Evolutionary conservation across 2,888 invertebrate genomes (phyloP), one percentile per base, ranked within the genome.

Genomic region (Pollenia griseotomentosa): DNA sequence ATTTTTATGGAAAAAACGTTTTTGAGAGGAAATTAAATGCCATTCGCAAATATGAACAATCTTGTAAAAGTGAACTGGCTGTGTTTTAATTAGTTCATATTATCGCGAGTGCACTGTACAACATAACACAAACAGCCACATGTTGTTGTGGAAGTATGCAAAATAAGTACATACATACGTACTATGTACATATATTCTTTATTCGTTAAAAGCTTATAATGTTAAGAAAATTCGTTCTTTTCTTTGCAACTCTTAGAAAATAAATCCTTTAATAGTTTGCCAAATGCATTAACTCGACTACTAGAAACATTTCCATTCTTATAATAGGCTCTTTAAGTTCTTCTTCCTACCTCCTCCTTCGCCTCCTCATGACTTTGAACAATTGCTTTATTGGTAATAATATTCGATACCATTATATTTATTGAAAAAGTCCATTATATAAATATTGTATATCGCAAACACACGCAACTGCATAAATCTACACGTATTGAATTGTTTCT

Each of bases 181-280:
- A 3, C n/a, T n/a, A 8, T 19, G 8, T 57, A 14, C 16, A 51
- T 73, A 71, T 75, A 80, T 83, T 80, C 75, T 71, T 86, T 78
- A 86, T 80, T 86, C 80, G 71, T 73, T 86, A 86, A 86, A 77
- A 71, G 83, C 83, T 86, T 77, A 86, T 86, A 81, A 73, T 81
- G 68, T 55, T 80, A 87, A 84, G 73, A 84, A 84, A 83, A 78
- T 77, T 79, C 73, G 46, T 71, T 77, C 63, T 57, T 75, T 59
- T 77, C 65, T 63, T 83, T 55, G 33, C 51, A 70, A 48, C 63
- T 55, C 63, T 77, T 77, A 42, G 23, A 44, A 87, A 82, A 84
- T 84, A 84, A 87, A 82, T 82, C 81, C 81, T 84, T 78, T 87
- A 87, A 87, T 87, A 87, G 87, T 87, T 87, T 87, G 42, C 80